phyloP scores from a whole-genome alignment of 2,113 vertebrate genomes.

The Rafetus swinhoei region DNA sequence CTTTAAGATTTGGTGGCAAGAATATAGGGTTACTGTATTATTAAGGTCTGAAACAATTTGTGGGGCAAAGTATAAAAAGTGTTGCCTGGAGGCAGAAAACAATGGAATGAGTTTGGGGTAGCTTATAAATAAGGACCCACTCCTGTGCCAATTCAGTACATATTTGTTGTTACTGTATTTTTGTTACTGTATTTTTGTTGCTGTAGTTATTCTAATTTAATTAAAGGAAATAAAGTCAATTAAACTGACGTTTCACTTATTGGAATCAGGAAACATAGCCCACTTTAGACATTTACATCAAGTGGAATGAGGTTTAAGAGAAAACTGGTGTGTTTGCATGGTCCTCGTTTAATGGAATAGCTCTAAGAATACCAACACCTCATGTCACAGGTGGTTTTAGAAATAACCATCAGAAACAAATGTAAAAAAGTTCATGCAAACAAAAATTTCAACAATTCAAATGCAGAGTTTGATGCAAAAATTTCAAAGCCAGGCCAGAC shows the following conservation, averaged over 20 bases:
- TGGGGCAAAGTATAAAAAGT: not conserved
- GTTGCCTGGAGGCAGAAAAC: not conserved
- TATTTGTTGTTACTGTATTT: not conserved
- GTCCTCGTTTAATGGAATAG: no score
- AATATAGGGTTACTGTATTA: no score
- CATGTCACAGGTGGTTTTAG: fast-evolving
- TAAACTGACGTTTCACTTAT: not conserved
- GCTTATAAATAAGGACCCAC: not conserved
- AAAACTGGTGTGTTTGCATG: not conserved
- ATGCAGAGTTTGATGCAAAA: not conserved
- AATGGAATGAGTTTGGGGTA: not conserved
- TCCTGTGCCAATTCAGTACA: not conserved
- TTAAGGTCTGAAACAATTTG: not conserved
- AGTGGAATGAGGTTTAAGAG: not conserved
- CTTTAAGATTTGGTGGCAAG: not conserved
- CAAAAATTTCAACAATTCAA: not conserved
- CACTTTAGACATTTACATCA: not conserved
- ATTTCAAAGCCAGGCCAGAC: no score
- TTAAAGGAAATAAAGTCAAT: not conserved
- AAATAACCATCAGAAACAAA: not conserved
- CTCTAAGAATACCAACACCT: not conserved
- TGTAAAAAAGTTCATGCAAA: not conserved
- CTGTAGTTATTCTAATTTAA: not conserved
- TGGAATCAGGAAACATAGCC: not conserved
- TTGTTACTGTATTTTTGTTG: no score